Conservation (phyloP, 2,797 vertebrate species). For the Eulemur albifrons region DNA sequence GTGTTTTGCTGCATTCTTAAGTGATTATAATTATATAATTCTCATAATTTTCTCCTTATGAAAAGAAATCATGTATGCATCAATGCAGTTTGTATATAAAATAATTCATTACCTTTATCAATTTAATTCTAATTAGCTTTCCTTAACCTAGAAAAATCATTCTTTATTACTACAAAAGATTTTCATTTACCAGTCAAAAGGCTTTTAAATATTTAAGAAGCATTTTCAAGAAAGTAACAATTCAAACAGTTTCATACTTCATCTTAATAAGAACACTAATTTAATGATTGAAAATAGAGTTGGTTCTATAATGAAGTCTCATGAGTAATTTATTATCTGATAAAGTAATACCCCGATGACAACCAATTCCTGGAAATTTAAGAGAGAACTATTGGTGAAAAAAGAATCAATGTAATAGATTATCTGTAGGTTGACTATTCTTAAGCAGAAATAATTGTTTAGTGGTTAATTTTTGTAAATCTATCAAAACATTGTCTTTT, state of each 20-base stretch:
- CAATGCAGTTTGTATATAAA: neutral
- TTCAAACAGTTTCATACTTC: neutral
- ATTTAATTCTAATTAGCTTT: slow-evolving; percentile 39
- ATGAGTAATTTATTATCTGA: neutral
- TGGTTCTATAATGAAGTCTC: slow-evolving; percentile 28
- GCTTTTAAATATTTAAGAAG: slow-evolving; percentile 37
- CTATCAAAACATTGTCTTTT: neutral
- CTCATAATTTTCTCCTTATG: neutral
- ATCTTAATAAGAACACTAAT: slow-evolving; percentile 23
- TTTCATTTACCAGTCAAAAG: neutral
- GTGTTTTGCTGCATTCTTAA: neutral
- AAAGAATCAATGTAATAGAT: neutral
- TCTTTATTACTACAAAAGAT: neutral
- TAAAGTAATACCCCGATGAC: neutral
- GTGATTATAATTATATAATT: slow-evolving; percentile 25
- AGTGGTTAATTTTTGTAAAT: neutral
- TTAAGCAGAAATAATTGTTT: neutral
- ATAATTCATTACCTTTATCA: neutral
- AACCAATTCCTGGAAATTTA: neutral
- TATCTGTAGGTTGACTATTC: neutral
- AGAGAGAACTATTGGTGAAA: neutral
- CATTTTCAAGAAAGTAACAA: slow-evolving; percentile 39
- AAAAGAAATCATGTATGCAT: slow-evolving; percentile 30
- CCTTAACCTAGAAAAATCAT: neutral
- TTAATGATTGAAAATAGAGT: slow-evolving; percentile 35